Conservation (phyloP, 2,888 invertebrate genomes). For the Bedellia somnulentella region DNA sequence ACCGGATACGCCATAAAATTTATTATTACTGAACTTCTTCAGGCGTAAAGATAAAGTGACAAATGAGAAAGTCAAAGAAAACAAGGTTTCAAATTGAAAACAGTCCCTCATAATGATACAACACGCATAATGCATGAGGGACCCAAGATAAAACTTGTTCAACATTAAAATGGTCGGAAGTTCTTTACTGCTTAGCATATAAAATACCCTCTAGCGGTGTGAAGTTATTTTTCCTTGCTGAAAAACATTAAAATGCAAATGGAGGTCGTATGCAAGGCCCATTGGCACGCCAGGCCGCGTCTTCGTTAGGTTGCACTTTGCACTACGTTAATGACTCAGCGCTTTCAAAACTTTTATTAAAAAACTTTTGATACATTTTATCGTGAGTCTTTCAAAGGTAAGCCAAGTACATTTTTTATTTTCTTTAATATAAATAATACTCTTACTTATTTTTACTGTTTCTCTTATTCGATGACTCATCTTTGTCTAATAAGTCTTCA, state of each 20-base stretch:
- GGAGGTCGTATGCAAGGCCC: slow-evolving; percentile 18
- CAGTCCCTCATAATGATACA: not conserved
- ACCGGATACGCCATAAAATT: too few species aligned
- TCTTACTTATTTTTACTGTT: slow-evolving; percentile 19
- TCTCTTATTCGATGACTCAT: too few species aligned
- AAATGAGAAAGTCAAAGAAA: too few species aligned
- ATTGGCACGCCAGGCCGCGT: slow-evolving; percentile 11
- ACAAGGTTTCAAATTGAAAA: too few species aligned
- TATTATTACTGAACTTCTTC: too few species aligned
- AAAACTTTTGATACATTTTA: too few species aligned
- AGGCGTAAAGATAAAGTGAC: too few species aligned
- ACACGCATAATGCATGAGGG: slow-evolving; percentile 4
- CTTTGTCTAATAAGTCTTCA: slow-evolving; percentile 75
- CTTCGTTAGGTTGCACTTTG: slow-evolving; percentile 18
- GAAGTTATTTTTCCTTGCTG: slow-evolving; percentile 26
- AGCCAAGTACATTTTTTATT: slow-evolving; percentile 2
- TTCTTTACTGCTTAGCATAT: slow-evolving; percentile 29
- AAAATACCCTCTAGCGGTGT: slow-evolving; percentile 20
- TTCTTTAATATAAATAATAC: slow-evolving; percentile 9
- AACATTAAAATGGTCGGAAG: slow-evolving; percentile 21
- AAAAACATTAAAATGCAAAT: slow-evolving; percentile 35
- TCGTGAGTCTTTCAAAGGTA: too few species aligned
- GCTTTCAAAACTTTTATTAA: too few species aligned
- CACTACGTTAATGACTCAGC: too few species aligned
- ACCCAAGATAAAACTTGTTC: slow-evolving; percentile 19